Evolutionary conservation across 2,888 invertebrate genomes (phyloP).

Genomic region (Zaprionus obscuricornis): DNA sequence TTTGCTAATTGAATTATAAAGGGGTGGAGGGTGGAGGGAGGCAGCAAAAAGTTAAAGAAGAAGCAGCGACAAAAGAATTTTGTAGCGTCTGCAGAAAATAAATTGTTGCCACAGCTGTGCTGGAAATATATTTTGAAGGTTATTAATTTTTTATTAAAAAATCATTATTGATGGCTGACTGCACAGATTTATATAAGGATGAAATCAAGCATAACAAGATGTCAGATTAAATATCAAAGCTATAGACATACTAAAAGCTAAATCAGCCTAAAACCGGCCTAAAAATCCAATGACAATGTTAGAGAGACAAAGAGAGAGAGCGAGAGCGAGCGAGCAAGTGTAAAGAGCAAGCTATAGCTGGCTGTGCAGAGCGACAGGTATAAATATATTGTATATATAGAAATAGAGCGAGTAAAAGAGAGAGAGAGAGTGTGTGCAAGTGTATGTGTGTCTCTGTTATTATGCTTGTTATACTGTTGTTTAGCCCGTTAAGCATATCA

Average conservation of each 20-base stretch:
- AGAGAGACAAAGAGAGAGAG: slow-evolving; percentile 1
- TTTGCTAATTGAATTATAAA: no score
- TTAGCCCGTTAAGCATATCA: slow-evolving; percentile 30
- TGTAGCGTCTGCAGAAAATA: slow-evolving; percentile 18
- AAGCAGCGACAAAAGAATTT: no score
- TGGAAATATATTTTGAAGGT: no score
- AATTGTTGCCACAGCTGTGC: no score
- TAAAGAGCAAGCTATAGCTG: not conserved
- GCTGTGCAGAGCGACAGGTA: no score
- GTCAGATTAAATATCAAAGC: slow-evolving; percentile 19
- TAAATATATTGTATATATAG: no score
- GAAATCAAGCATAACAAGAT: slow-evolving; percentile 16
- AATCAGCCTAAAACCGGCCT: not conserved
- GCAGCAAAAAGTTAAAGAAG: no score
- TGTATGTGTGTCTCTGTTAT: slow-evolving; percentile 14
- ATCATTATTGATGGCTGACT: slow-evolving; percentile 26
- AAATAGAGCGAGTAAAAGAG: no score
- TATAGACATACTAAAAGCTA: not conserved
- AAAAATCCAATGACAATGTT: no score
- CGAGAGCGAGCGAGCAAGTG: not conserved
- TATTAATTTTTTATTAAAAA: not conserved
- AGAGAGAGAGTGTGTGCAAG: not conserved
- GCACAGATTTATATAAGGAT: slow-evolving; percentile 23
- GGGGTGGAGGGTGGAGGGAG: no score
- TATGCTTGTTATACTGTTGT: slow-evolving; percentile 32